A percentile compares a stretch with the other conserved stretches of the same genome.
Evolutionary conservation across 1,140 invertebrate genomes (phyloP).

Genomic region (Trinorchestia longiramus): DNA sequence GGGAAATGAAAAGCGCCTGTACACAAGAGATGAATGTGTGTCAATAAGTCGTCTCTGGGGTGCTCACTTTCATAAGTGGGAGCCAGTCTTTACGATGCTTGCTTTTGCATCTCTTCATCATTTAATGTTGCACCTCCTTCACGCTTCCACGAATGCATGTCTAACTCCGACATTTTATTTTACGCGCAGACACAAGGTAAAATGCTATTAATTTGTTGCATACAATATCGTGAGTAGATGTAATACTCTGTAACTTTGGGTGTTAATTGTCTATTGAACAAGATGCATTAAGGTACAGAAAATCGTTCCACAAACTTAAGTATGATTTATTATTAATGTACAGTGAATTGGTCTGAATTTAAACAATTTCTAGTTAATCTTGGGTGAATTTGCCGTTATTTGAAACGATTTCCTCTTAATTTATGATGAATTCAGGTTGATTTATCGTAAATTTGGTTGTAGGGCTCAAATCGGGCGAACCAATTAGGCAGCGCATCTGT

Average conservation of each 20-base stretch:
- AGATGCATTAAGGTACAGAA: neutral
- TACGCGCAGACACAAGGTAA: neutral
- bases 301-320: neutral
- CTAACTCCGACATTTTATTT: neutral
- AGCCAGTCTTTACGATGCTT: neutral
- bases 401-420: too few relatives aligned
- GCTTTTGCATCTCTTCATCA: neutral
- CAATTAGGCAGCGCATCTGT: neutral
- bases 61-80: neutral
- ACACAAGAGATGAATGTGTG: neutral
- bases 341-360: neutral
- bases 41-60: neutral
- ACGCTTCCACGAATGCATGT: neutral
- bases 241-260: neutral
- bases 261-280: neutral
- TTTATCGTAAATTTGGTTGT: neutral
- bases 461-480: neutral
- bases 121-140: neutral
- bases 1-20: neutral
- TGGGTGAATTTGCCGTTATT: neutral
- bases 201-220: neutral
- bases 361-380: neutral
- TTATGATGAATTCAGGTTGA: neutral
- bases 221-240: neutral
- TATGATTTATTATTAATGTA: neutral